Base-by-base conservation (phyloP, 2,888 invertebrate genomes). In the Eretmocerus hayati region DNA sequence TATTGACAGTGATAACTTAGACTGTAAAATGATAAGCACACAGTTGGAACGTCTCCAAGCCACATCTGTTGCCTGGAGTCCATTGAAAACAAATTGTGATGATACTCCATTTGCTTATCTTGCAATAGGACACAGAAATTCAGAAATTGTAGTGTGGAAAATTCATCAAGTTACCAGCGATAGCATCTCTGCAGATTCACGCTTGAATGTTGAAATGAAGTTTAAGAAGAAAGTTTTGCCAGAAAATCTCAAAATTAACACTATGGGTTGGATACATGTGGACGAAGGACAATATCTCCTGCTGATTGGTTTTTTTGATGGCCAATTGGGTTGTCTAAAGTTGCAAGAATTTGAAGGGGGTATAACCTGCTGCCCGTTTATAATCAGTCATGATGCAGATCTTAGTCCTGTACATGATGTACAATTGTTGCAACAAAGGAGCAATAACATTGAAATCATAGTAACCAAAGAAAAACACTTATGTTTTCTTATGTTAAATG, bases 51-150 rank as follows among this genome's bases (percentile, higher is more conserved):
- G 59, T 23, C 46, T 68, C 2, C 55, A 62, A 22, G 63, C 62
- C 4, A 64, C 64, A 4, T 56, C 62, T n/a, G 53, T 63, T 2
- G 45, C 56, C 13, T 71, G 71, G 71, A 70, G 71, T 40, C 31
- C 55, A 20, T 40, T 67, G 9, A 53, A 59, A 19, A 20, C 50
- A 30, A 30, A 41, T 8, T 42, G 36, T 4, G 30, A 53, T 5
- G 22, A 40, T 5, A 36, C 33, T 5, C 18, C 38, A 31, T 68
- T 59, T 54, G 64, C 67, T 6, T 70, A 65, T 44, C 52, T 71
- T 3, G 57, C 59, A 2, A 56, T 61, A 2, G 62, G 62, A 9
- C 66, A 64, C 46, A 46, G 60, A 16, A 67, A 61, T 44, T 59
- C 59, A 9, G 67, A 70, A 42, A 46, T 71, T 48, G 58, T 57